These are phyloP conservation scores for Rhyacophila evoluta DNA, from an alignment of 2,888 invertebrate genomes.

Conservation along the genomic window DNA sequence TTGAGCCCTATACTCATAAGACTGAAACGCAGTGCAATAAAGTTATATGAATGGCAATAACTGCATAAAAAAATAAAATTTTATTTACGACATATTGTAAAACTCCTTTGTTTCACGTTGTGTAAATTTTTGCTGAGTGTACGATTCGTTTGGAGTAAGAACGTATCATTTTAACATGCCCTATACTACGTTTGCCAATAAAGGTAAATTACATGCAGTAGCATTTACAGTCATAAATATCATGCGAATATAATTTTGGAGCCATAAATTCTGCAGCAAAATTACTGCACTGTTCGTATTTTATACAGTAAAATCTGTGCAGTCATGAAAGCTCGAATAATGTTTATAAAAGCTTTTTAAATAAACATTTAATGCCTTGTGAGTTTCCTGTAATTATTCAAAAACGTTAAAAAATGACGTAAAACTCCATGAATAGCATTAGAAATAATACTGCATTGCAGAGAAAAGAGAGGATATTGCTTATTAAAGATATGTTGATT, in stretches of 20 bases:
- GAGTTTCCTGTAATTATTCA: neutral
- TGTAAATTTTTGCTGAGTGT: neutral
- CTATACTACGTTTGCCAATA: neutral
- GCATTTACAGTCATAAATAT: slow-evolving; percentile 32
- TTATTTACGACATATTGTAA: neutral
- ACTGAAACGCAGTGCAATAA: too few species aligned
- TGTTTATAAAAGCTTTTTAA: too few species aligned
- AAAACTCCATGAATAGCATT: too few species aligned
- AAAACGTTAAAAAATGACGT: too few species aligned
- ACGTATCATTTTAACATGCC: neutral
- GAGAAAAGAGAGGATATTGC: too few species aligned
- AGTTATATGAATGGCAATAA: too few species aligned
- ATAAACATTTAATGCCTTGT: too few species aligned
- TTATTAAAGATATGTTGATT: too few species aligned
- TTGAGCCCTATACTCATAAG: too few species aligned
- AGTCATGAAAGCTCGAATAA: too few species aligned
- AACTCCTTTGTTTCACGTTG: neutral
- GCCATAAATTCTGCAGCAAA: slow-evolving; percentile 44
- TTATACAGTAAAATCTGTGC: slow-evolving; percentile 37
- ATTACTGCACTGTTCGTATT: slow-evolving; percentile 50
- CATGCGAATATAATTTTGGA: slow-evolving; percentile 35
- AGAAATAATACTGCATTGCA: too few species aligned
- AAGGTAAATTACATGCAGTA: slow-evolving; percentile 30
- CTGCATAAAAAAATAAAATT: neutral
- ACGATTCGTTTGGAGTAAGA: neutral